Percentiles rank a stretch among this genome's conserved stretches.
Conservation (phyloP, 2,797 vertebrate genomes). For the Sphenodon punctatus region DNA sequence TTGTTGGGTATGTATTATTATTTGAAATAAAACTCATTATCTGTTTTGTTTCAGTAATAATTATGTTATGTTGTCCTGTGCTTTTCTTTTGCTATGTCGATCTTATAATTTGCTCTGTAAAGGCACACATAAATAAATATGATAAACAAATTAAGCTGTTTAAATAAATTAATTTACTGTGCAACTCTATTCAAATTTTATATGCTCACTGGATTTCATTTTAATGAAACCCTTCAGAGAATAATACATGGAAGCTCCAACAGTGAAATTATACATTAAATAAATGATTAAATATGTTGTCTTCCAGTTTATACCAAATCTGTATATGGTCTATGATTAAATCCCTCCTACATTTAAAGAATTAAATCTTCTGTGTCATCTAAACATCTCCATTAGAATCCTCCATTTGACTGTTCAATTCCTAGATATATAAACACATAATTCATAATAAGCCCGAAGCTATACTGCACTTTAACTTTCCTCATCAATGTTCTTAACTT, state of each 20-base stretch:
- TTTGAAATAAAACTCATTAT: conserved; percentile 74
- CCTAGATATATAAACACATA: conserved; percentile 48
- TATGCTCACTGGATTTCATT: conserved; percentile 75
- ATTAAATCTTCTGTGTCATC: conserved; percentile 66
- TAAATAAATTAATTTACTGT: conserved; percentile 82
- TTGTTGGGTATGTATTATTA: conserved; percentile 53
- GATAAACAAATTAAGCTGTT: conserved; percentile 82
- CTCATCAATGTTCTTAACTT: conserved; percentile 49
- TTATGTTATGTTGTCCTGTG: conserved; percentile 67
- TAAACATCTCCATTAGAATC: conserved; percentile 67
- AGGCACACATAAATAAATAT: conserved; percentile 75
- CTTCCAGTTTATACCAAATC: conserved; percentile 72
- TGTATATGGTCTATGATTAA: conserved; percentile 61
- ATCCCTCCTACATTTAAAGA: conserved; percentile 72
- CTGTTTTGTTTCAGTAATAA: conserved; percentile 78
- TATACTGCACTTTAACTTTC: conserved; percentile 45
- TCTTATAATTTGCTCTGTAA: conserved; percentile 71
- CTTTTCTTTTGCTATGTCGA: conserved; percentile 64
- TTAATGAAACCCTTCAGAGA: conserved; percentile 79
- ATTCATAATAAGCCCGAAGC: conserved; percentile 56
- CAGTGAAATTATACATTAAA: conserved; percentile 75
- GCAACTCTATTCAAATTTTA: conserved; percentile 75
- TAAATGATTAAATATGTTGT: conserved; percentile 67
- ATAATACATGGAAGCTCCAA: conserved; percentile 71
- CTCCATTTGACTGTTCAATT: conserved; percentile 50